A percentile compares a stretch with the other conserved stretches of the same genome.
phyloP scores from a whole-genome alignment of 2,113 vertebrate genomes.

The Ptyas mucosa region DNA sequence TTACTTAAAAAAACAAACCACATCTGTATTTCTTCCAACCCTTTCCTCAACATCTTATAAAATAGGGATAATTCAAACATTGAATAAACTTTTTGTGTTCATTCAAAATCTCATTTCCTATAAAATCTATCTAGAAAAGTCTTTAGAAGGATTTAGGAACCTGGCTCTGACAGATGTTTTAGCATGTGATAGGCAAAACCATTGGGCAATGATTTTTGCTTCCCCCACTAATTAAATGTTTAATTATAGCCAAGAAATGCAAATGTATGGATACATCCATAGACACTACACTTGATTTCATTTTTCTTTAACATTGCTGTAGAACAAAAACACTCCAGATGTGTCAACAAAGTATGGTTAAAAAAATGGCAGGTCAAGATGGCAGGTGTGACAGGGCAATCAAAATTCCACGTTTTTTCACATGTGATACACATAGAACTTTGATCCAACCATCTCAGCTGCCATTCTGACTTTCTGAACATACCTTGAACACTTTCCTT shows the following conservation, averaged over 20 bases:
- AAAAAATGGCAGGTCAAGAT: neutral
- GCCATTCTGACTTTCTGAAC: neutral
- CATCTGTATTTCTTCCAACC: neutral
- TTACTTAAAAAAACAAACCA: conserved; percentile 15
- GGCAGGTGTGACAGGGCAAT: neutral
- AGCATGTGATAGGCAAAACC: neutral
- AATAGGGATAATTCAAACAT: neutral
- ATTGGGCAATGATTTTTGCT: neutral
- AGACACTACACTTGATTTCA: neutral
- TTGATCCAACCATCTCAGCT: neutral
- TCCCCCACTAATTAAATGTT: neutral
- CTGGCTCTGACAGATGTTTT: neutral
- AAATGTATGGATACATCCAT: neutral
- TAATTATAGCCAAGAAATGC: neutral
- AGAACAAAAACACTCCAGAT: neutral
- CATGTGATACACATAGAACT: neutral
- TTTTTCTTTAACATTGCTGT: neutral
- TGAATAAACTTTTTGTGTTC: neutral
- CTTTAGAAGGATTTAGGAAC: neutral
- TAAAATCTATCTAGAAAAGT: neutral
- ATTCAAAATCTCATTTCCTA: neutral
- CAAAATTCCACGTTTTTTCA: neutral
- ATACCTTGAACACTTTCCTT: neutral
- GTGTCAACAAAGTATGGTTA: neutral
- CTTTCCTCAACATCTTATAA: neutral